Conservation (phyloP, 2,888 invertebrate species). For the Tortrix viridana region DNA sequence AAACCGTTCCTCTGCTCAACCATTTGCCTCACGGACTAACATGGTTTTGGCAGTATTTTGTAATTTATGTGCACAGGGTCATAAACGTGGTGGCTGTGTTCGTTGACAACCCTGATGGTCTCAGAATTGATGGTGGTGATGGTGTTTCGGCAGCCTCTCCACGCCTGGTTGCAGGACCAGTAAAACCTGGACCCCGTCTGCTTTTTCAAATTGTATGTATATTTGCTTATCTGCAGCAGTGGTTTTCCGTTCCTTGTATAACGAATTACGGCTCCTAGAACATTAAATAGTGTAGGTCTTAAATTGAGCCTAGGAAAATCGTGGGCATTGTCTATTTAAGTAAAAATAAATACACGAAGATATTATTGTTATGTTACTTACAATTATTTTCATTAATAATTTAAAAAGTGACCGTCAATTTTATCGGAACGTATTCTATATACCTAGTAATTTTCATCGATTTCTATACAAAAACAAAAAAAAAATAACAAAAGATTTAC, state of each 20-base stretch:
- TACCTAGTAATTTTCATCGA: too few relatives aligned
- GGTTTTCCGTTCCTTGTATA: slow-evolving; percentile 50
- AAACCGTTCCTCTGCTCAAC: too few relatives aligned
- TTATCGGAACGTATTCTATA: too few relatives aligned
- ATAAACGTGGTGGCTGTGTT: slow-evolving; percentile 45
- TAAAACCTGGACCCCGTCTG: slow-evolving; percentile 42
- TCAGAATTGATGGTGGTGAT: slow-evolving; percentile 16
- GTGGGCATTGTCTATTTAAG: too few relatives aligned
- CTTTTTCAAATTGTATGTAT: slow-evolving; percentile 52
- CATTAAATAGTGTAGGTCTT: neutral
- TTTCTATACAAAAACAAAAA: too few relatives aligned
- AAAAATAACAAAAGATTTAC: too few relatives aligned
- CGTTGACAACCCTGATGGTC: slow-evolving; percentile 32
- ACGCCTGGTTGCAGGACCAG: slow-evolving; percentile 53
- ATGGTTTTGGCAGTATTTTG: too few relatives aligned
- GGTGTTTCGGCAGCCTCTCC: slow-evolving; percentile 45
- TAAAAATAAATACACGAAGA: too few relatives aligned
- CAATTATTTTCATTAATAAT: too few relatives aligned
- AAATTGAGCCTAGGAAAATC: neutral
- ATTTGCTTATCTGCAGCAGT: slow-evolving; percentile 45
- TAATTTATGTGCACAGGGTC: neutral
- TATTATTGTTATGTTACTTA: too few relatives aligned
- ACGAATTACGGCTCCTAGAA: slow-evolving; percentile 18
- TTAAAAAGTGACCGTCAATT: too few relatives aligned
- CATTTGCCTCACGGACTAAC: too few relatives aligned